phyloP scores from a whole-genome alignment of 2,888 invertebrate genomes.

The Apodemia mormo region DNA sequence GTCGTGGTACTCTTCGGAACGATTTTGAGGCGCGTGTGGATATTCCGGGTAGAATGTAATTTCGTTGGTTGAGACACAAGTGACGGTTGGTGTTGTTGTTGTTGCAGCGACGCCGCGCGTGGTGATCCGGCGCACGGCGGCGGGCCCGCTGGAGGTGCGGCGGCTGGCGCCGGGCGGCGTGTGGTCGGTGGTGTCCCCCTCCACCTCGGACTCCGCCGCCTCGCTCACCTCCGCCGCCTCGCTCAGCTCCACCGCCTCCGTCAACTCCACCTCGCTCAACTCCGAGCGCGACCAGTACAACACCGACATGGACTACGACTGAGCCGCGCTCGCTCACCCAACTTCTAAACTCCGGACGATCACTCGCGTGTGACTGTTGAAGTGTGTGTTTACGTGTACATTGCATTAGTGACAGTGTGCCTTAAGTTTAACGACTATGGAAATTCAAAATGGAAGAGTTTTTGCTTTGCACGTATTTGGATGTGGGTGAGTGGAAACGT shows the following conservation, averaged over 20 bases:
- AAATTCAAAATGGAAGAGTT: conserved; percentile 16
- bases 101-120: conserved; percentile 23
- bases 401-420: conserved; percentile 17
- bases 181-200: conserved; percentile 40
- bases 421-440: conserved; percentile 7
- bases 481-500: conserved; percentile 13
- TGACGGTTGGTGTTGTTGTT: too few relatives aligned
- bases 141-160: conserved; percentile 35
- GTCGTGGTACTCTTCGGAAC: too few relatives aligned
- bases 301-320: conserved; percentile 77
- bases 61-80: too few relatives aligned
- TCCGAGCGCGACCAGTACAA: conserved; percentile 58
- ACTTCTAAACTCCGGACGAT: conserved; percentile 16
- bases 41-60: too few relatives aligned
- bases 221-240: conserved; percentile 19
- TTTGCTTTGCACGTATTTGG: conserved; percentile 15
- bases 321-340: conserved; percentile 32
- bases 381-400: conserved; percentile 22
- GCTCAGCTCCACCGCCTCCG: conserved; percentile 39
- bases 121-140: conserved; percentile 35
- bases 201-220: conserved; percentile 34
- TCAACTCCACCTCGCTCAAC: conserved; percentile 43
- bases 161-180: conserved; percentile 29
- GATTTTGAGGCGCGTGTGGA: too few relatives aligned
- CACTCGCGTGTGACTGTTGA: conserved; percentile 20